Conservation (phyloP, 2,888 invertebrate genomes). For the Macrophya alboannulata region DNA sequence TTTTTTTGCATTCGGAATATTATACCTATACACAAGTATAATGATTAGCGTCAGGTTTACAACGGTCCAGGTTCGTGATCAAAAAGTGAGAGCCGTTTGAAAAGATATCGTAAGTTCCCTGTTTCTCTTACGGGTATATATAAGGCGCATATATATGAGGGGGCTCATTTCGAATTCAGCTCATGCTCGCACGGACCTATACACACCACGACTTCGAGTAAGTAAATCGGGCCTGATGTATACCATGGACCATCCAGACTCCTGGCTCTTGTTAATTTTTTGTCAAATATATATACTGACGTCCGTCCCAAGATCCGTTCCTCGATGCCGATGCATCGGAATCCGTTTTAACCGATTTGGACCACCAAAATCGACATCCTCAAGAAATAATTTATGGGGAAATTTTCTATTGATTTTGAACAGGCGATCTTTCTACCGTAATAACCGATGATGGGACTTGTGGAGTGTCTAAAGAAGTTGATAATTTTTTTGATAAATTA, state of each 20-base stretch:
- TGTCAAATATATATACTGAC: not conserved
- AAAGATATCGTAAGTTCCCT: conserved; percentile 44
- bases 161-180: conserved; percentile 48
- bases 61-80: conserved; percentile 31
- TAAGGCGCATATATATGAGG: too few relatives aligned
- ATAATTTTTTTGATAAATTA: not conserved
- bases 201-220: conserved; percentile 15
- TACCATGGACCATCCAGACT: not conserved
- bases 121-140: conserved; percentile 18
- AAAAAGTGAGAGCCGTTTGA: conserved; percentile 55
- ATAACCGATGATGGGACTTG: not conserved
- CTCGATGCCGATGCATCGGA: not conserved
- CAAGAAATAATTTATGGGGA: not conserved
- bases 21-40: not conserved
- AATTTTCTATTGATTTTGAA: conserved; percentile 37
- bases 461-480: too few relatives aligned
- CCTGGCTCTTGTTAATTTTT: not conserved
- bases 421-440: not conserved
- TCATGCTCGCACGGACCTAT: conserved; percentile 34
- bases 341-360: not conserved
- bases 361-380: conserved; percentile 54
- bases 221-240: conserved; percentile 51
- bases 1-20: not conserved
- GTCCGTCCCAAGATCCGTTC: not conserved
- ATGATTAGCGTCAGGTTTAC: conserved; percentile 48